Base-by-base conservation (phyloP, 1,140 invertebrate genomes). In the Sitodiplosis mosellana region DNA sequence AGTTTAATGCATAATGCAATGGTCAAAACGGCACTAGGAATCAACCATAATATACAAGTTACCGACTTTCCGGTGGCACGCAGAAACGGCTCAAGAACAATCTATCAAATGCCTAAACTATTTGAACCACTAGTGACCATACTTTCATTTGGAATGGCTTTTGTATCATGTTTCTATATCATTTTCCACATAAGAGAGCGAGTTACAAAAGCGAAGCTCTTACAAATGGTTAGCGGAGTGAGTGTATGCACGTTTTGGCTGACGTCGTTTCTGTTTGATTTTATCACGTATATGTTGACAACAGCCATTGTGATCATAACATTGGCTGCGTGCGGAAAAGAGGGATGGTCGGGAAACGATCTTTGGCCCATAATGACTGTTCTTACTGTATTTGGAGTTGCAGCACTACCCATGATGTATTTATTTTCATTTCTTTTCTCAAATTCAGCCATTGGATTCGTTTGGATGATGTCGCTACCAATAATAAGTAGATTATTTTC, bases 131-230 rank as follows among this genome's bases (percentile, higher is more conserved):
- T n/a, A n/a, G n/a, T n/a, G n/a, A n/a, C n/a, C n/a, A n/a, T n/a
- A n/a, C n/a, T 78, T 17, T 72, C 70, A 48, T 78, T 79, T 56
- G 73, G 74, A 54, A 75, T 79, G 73, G 71, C 75, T 10, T 78
- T 87, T 53, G 75, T 87, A 1, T 78, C 80, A 1, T 74, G 83
- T 1, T 81, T 81, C 52, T 80, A 83, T 54, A 70, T 84, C 1
- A 60, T 87, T 1, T 85, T 84, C 55, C 73, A 78, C 3, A 65
- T 77, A 5, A 71, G 17, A 63, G 72, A 73, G 55, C 68, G 70
- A 37, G 62, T 61, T 44, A 69, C 66, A 38, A 65, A 71, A 2
- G 69, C 72, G 27, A 72, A 73, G 53, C 56, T 74, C 0, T 63
- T 71, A 0, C 72, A 74, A 52, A 69, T 81, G 57, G 81, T 88